A percentile compares a stretch with the other conserved stretches of the same genome.
Conservation (phyloP, 2,797 vertebrate genomes). For the Sebastes flavidus region DNA sequence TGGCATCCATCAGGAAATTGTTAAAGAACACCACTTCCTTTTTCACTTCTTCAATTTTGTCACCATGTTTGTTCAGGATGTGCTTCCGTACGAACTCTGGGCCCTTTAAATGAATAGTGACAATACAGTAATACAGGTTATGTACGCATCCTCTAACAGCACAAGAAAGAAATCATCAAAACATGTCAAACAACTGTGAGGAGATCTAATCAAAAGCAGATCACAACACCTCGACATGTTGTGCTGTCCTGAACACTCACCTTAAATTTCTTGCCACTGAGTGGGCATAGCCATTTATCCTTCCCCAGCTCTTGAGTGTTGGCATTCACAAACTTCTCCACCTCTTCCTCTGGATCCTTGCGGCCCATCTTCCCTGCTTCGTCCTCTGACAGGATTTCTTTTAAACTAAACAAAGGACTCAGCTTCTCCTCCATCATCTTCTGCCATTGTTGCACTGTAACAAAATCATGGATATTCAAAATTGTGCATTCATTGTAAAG, state of each 20-base stretch:
- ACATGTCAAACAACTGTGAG: not conserved
- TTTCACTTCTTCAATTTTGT: constrained; percentile 95
- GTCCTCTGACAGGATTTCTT: constrained; percentile 89
- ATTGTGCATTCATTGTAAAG: not conserved
- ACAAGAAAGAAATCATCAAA: not conserved
- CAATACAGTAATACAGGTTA: not conserved
- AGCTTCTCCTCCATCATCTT: constrained; percentile 93
- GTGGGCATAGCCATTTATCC: constrained; percentile 94
- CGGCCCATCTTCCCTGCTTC: constrained; percentile 92
- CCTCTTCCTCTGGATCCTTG: constrained; percentile 91
- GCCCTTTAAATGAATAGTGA: constrained; percentile 76
- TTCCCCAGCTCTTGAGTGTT: constrained; percentile 95
- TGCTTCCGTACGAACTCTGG: constrained; percentile 95
- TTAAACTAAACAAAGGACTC: constrained; percentile 85
- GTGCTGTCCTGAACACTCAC: constrained; percentile 58
- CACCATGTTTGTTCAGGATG: constrained; percentile 93
- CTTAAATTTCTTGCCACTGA: constrained; percentile 96
- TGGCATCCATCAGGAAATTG: constrained; percentile 93
- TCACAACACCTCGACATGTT: not conserved
- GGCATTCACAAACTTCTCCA: constrained; percentile 92
- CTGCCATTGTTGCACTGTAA: constrained; percentile 90
- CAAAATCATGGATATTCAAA: not conserved
- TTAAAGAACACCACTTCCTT: constrained; percentile 94
- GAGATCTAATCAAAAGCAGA: not conserved
- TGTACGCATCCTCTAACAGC: not conserved